Base-by-base conservation (phyloP, 1,140 invertebrate species). In the Lethrus apterus region DNA sequence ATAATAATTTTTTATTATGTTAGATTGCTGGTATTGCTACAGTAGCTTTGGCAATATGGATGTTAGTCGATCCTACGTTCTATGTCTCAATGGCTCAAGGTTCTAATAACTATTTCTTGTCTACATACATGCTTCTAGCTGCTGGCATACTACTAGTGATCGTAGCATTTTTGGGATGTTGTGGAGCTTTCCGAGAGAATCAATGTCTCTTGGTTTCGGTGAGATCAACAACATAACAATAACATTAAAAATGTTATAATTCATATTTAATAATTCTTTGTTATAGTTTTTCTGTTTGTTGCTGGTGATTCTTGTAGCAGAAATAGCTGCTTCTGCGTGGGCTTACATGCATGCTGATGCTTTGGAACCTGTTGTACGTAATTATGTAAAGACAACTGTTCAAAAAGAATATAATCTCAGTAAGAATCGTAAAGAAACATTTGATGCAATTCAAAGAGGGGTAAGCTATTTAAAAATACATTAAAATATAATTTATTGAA, bases 121-220 rank as follows among this genome's bases (percentile, higher is more conserved):
- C 85, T 48, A 67, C 85, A 42, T 83, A 85, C 66, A 76, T 91
- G 36, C 70, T 93, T 46, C 74, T 96, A 48, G 79, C 76, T 4
- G 75, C 84, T 42, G 92, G 92, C 2, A 66, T 78, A 26, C 62
- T 95, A 23, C 83, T 95, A 60, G 79, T 93, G 51, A 62, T 89
- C 30, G 81, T 93, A 15, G 85, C 89, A 1, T 86, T 95, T 67
- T 76, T 94, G 20, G 93, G 93, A 41, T 95, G 91, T 64, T 92
- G 86, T 65, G 92, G 93, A 17, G 86, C 90, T 8, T 79, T 87
- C 40, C 79, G 81, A 52, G 89, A 93, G 68, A 91, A 83, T 47
- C 85, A 85, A 57, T 90, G 87, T 66, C 80, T 93, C 75, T 75
- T 98, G 7, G 77, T 87, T 47, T 77, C 83, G 57, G 86, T 89